A percentile compares a stretch with the other conserved stretches of the same genome.
Evolutionary conservation across 2,888 invertebrate species (phyloP).

Genomic region (Cheilosia vulpina): DNA sequence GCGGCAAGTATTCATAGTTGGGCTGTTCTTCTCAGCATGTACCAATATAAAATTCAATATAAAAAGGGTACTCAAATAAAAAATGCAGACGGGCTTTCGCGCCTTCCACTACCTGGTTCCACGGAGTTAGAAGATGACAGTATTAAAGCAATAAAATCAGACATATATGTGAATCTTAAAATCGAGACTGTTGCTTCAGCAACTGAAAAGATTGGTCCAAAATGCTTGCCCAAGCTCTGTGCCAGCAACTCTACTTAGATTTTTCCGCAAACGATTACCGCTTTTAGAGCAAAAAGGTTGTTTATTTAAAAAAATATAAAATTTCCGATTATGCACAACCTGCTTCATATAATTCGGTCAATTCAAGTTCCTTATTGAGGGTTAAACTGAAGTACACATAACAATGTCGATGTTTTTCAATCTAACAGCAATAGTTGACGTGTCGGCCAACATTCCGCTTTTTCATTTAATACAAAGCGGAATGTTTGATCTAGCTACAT

Average conservation of each 20-base stretch:
- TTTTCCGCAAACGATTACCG: too few species aligned
- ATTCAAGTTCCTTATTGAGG: too few species aligned
- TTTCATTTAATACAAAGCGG: too few species aligned
- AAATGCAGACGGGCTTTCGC: slow-evolving; percentile 31
- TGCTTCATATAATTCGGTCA: too few species aligned
- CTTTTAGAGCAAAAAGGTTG: too few species aligned
- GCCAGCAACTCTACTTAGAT: not conserved
- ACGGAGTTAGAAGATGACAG: not conserved
- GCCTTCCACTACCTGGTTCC: not conserved
- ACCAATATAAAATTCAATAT: slow-evolving; percentile 42
- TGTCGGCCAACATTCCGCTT: too few species aligned
- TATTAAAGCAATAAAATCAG: not conserved
- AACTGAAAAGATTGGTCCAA: not conserved
- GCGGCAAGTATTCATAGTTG: slow-evolving; percentile 35
- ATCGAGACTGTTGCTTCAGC: not conserved
- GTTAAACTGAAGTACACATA: too few species aligned
- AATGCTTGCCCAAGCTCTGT: not conserved
- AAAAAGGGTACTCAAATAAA: slow-evolving; percentile 31
- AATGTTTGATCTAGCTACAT: too few species aligned
- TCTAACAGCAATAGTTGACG: too few species aligned
- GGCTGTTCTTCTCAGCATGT: slow-evolving; percentile 45
- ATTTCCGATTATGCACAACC: too few species aligned
- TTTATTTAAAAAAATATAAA: too few species aligned
- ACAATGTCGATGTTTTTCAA: too few species aligned
- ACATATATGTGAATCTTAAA: not conserved